Percentiles rank a stretch among this genome's conserved stretches.
Conservation (phyloP, 2,888 invertebrate species). For the Nomada ferruginata region DNA sequence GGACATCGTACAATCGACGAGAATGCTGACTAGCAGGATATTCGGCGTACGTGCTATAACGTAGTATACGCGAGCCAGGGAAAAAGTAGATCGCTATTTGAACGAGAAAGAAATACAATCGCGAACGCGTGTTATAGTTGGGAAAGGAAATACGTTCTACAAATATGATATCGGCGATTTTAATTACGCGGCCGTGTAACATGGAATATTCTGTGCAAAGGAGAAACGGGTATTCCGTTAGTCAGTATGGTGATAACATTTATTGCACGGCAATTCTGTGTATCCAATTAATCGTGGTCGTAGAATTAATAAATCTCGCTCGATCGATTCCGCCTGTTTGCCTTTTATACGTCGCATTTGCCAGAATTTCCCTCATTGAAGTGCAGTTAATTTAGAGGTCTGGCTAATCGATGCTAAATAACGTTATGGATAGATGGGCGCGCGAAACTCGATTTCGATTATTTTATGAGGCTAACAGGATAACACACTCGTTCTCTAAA, state of each 20-base stretch:
- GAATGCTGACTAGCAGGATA: constrained; percentile 4
- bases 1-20: not conserved
- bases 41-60: not conserved
- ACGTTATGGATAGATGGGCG: not conserved
- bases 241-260: not conserved
- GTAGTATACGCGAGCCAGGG: not conserved
- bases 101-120: not conserved
- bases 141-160: not conserved
- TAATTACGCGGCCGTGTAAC: not conserved
- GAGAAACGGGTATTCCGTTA: not conserved
- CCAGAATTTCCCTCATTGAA: constrained; percentile 15
- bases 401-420: constrained; percentile 19
- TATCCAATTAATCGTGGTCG: constrained; percentile 19
- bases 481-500: too few relatives aligned
- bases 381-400: not conserved
- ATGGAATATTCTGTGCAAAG: not conserved
- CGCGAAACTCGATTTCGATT: not conserved
- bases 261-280: constrained; percentile 7
- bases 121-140: not conserved
- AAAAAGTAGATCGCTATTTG: not conserved
- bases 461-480: not conserved
- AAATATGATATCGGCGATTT: not conserved
- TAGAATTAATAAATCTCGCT: constrained; percentile 24
- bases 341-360: constrained; percentile 29
- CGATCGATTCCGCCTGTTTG: not conserved